Conservation (phyloP, 1,140 invertebrate species). For the Cecropterus lyciades region DNA sequence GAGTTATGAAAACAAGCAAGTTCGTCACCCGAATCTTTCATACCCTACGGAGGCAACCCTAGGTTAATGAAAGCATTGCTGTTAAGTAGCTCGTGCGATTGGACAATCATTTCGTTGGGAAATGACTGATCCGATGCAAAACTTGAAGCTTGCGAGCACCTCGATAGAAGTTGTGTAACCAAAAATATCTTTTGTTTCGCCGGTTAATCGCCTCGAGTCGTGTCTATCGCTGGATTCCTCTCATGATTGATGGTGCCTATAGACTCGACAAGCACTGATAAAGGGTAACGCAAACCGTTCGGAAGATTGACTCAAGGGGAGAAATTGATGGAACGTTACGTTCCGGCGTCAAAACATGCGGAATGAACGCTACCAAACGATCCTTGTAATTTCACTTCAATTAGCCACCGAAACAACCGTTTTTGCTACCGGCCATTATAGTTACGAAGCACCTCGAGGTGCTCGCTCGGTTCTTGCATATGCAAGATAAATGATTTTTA, state of each 20-base stretch:
- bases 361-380: conserved; percentile 55
- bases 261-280: conserved; percentile 66
- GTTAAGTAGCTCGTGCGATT: conserved; percentile 39
- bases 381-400: conserved; percentile 35
- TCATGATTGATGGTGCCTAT: conserved; percentile 75
- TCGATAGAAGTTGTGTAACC: conserved; percentile 52
- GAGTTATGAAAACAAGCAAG: not conserved
- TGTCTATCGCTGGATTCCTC: conserved; percentile 58
- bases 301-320: conserved; percentile 73
- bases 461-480: conserved; percentile 24
- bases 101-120: conserved; percentile 34
- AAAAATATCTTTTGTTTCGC: conserved; percentile 68
- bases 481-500: conserved; percentile 36
- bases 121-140: conserved; percentile 44
- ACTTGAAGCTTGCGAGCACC: conserved; percentile 38
- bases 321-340: conserved; percentile 63
- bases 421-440: conserved; percentile 26
- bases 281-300: conserved; percentile 66
- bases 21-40: conserved; percentile 1
- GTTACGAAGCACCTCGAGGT: not conserved
- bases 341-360: conserved; percentile 60
- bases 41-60: conserved; percentile 29
- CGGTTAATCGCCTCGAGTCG: conserved; percentile 61
- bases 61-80: conserved; percentile 33
- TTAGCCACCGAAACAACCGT: conserved; percentile 29